Evolutionary conservation across 2,888 invertebrate species (phyloP), one percentile per base, ranked within the genome.

Genomic region (Diabrotica balteata): DNA sequence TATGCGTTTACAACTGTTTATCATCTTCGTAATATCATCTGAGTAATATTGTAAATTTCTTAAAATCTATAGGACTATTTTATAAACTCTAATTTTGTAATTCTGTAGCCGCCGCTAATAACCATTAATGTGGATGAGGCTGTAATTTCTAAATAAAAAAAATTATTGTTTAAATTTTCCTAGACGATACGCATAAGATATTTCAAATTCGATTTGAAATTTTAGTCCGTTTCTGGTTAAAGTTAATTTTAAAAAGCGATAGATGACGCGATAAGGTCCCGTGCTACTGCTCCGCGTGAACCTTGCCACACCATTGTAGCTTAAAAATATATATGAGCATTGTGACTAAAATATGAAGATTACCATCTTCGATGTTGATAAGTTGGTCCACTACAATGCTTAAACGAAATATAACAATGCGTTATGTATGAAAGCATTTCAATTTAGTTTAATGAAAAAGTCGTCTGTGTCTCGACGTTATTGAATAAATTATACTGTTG

Each of bases 291-390:
- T 70, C 80, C 78, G 79, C 81, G 80, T 80, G 81, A 82, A 80
- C 79, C 77, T 78, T 72, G 76, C 78, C 55, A 49, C 76, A 77
- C 77, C 74, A 79, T 77, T 82, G 83, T 57, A 45, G 43, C n/a
- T 11, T 17, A 57, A 57, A 42, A 42, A 54, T 22, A 57, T 57
- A 45, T 57, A 45, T 45, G 44, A n/a, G 44, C 45, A 43, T 57
- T 83, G 82, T 83, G 81, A 79, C 80, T 78, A 79, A 82, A 83
- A 83, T 82, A 82, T 80, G 81, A 80, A 73, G 83, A 83, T 83
- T 82, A 81, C 75, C 79, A 84, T 83, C 84, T 75, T 75, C 77
- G 82, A 82, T 81, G 76, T 66, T 79, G 81, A 81, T 82, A 80
- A 79, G 73, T 57, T 57, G 67, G 54, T 58, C 57, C 47, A 59